Evolutionary conservation across 2,797 vertebrate genomes (phyloP), one percentile per base, ranked within the genome.

Genomic region (Cottoperca gobio): DNA sequence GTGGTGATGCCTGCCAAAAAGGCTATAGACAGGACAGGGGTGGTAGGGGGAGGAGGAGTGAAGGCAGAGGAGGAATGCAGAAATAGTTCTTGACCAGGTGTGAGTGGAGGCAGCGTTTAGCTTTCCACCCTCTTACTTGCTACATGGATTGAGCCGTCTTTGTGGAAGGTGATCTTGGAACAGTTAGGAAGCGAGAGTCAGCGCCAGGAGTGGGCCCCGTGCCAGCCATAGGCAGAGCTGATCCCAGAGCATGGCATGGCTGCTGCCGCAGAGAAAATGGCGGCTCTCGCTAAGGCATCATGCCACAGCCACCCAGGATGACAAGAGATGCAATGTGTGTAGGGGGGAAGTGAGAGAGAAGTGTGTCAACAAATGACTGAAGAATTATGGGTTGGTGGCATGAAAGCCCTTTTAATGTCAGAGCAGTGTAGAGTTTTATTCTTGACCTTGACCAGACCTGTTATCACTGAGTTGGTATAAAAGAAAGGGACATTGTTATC

Each of bases 261-360:
- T 90, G 85, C 88, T 90, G 86, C 87, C 63, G 90, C 91, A 91
- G 86, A 94, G 93, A 93, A 94, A 91, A 94, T 94, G 93, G 93
- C 86, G 84, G 76, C 77, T 78, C 65, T 73, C 13, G 50, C 70
- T 75, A 81, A 88, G 82, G 84, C 91, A 79, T 88, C 79, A 78
- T 86, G 81, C 86, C 82, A 88, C 81, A 69, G 54, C 84, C 70
- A 63, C 62, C 81, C 76, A 37, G 73, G 80, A 83, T 78, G 84
- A 90, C 80, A 78, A 78, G 81, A 85, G 70, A 86, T 81, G 81
- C 55, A 61, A 64, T 66, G 65, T 82, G 67, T 70, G 70, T 58
- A 31, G 11, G 42, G 58, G 19, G 24, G 14, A 14, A 35, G 43
- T 42, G 8, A 71, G 70, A 54, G 53, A 53, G 8, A 81, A 67